These are phyloP conservation scores for Myotis brandtii DNA, from an alignment of 2,113 vertebrate genomes.

Conservation along the genomic window DNA sequence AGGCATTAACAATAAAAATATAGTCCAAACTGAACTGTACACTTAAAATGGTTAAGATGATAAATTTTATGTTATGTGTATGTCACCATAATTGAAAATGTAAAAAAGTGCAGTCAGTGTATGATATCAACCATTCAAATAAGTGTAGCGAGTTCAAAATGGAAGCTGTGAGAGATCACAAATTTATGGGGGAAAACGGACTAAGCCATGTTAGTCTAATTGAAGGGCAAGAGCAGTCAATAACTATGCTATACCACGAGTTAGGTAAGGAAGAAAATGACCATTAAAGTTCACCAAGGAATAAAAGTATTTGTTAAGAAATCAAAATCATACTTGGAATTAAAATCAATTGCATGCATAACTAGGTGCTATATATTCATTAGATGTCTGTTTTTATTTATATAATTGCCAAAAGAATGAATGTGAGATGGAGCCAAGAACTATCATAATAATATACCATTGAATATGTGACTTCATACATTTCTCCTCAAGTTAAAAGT, in stretches of 20 bases:
- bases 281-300: not conserved
- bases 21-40: not conserved
- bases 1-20: conserved; percentile 45
- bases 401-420: conserved; percentile 16
- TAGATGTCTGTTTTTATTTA: conserved; percentile 31
- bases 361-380: not conserved
- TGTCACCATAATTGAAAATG: not conserved
- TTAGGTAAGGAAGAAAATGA: not conserved
- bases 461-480: conserved; percentile 1
- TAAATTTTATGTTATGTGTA: not conserved
- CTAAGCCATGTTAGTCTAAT: not conserved
- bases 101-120: not conserved
- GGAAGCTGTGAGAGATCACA: not conserved
- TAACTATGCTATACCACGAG: too few species aligned
- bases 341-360: not conserved
- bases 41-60: not conserved
- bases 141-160: not conserved
- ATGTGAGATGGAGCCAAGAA: not conserved
- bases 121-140: not conserved
- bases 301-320: not conserved
- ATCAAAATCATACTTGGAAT: not conserved
- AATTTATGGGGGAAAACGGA: too few species aligned
- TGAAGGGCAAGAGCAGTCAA: not conserved
- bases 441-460: not conserved
- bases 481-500: conserved; percentile 37